These are phyloP conservation scores for Gymnocheta viridis DNA, from an alignment of 2,888 invertebrate species.

Conservation along the genomic window DNA sequence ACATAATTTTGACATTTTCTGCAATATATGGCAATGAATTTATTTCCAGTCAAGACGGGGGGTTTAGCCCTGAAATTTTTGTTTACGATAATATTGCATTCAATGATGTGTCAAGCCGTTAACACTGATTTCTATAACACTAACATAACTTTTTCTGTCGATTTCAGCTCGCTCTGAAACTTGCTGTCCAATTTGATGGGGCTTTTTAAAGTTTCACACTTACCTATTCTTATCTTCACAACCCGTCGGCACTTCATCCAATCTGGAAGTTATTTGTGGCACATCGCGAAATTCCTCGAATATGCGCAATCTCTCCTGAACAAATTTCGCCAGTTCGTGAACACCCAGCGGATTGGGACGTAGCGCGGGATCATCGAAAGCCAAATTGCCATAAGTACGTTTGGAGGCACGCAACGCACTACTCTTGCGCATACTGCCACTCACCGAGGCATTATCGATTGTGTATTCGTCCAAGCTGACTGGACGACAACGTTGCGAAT, in stretches of 20 bases:
- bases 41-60: too few species aligned
- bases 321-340: constrained; percentile 89
- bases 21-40: too few species aligned
- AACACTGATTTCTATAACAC: too few species aligned
- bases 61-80: too few species aligned
- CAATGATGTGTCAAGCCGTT: too few species aligned
- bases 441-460: constrained; percentile 93
- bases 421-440: constrained; percentile 89
- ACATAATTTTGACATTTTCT: too few species aligned
- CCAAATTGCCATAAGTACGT: constrained; percentile 94
- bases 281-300: constrained; percentile 92
- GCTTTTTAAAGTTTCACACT: constrained; percentile 39
- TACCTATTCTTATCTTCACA: constrained; percentile 93
- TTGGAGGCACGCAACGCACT: constrained; percentile 89
- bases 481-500: constrained; percentile 93
- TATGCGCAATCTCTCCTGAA: constrained; percentile 87
- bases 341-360: constrained; percentile 89
- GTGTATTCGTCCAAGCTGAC: constrained; percentile 95
- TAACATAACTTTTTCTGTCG: too few species aligned
- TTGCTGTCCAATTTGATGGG: not conserved
- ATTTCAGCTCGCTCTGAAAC: too few species aligned
- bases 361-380: constrained; percentile 92
- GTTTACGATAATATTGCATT: too few species aligned
- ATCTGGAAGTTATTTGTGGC: constrained; percentile 89
- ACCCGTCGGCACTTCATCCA: constrained; percentile 92